phyloP scores from a whole-genome alignment of 2,113 vertebrate genomes.

The Notothenia rossii region DNA sequence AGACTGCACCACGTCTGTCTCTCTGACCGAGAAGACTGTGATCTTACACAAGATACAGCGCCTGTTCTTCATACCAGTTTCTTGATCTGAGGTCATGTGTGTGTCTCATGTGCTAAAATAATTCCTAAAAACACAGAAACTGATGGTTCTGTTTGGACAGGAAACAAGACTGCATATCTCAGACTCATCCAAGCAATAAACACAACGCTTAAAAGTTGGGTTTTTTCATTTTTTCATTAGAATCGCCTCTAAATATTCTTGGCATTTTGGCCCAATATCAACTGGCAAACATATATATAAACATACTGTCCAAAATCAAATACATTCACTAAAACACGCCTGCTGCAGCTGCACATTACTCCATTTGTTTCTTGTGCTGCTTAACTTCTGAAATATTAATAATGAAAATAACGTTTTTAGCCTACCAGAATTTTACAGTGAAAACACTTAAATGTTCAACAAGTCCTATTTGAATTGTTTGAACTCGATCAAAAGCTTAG shows the following conservation, averaged over 20 bases:
- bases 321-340: not conserved
- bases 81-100: not conserved
- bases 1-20: not conserved
- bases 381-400: constrained; percentile 3
- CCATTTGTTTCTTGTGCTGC: not conserved
- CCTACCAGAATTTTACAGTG: not conserved
- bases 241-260: not conserved
- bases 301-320: not conserved
- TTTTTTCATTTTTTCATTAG: not conserved
- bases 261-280: not conserved
- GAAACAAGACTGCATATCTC: not conserved
- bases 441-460: not conserved
- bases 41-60: not conserved
- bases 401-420: not conserved
- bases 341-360: not conserved
- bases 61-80: not conserved
- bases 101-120: not conserved
- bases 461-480: constrained; percentile 2
- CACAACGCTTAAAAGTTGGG: not conserved
- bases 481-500: not conserved
- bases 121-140: not conserved
- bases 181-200: not conserved
- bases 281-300: not conserved
- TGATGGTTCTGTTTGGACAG: not conserved
- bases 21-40: not conserved